Base-by-base conservation (phyloP, 2,113 vertebrate genomes). In the Danionella cerebrum region DNA sequence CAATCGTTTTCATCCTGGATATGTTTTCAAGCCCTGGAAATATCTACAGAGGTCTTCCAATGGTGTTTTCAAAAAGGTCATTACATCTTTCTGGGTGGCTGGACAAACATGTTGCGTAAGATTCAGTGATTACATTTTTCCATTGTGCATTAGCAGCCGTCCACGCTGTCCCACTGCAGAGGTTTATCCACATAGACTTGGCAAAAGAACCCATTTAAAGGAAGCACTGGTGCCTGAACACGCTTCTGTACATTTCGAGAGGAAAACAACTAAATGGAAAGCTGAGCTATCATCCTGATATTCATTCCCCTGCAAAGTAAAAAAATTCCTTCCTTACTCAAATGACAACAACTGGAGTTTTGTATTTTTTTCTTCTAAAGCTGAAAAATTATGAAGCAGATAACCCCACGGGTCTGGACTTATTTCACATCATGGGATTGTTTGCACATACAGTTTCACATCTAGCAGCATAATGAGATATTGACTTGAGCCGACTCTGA, bases 401-500 rank as follows among this genome's bases (percentile, higher is more conserved):
- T 25, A 44, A 35, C 18, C 21, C 18, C 50, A 27, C 21, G 35
- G 31, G 38, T 31, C 64, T 38, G 45, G 25, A 38, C 39, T 67
- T 39, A 57, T 38, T 6, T 41, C 35, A 68, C 25, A 52, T 70
- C 58, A 74, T 36, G 58, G 35, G 53, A 52, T 65, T 19, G 54
- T 39, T 47, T 63, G 44, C 44, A 36, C 55, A 27, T 21, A 70
- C 35, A 54, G 41, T 50, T 45, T 67, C 51, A 72, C 64, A 71
- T 64, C 52, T 58, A 67, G 44, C 64, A 69, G 18, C 10, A 52
- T 66, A 57, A 75, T 70, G 33, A 76, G 65, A 64, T 66, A 41
- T 63, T 59, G 69, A 72, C 50, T 52, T 53, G n/a, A 73, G 74
- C 67, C 52, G 44, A 64, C 70, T 65, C 59, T 60, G 52, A 70